These are phyloP conservation scores for Eurytemora carolleeae DNA, from an alignment of 1,140 invertebrate species.

Conservation along the genomic window DNA sequence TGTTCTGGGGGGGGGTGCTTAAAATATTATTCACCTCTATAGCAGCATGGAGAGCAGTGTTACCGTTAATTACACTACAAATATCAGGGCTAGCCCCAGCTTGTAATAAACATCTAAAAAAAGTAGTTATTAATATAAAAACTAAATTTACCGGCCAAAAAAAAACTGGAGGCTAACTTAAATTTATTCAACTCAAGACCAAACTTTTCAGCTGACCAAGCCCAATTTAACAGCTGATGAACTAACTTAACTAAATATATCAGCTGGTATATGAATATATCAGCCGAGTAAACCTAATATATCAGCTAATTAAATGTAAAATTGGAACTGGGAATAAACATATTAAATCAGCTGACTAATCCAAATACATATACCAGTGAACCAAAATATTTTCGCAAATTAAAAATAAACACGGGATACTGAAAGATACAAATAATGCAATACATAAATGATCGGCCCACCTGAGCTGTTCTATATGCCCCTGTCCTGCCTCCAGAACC, in stretches of 20 bases:
- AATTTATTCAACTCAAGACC: too few species aligned
- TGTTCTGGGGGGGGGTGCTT: too few species aligned
- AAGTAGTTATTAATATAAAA: background rate
- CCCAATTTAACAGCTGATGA: too few species aligned
- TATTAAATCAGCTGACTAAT: background rate
- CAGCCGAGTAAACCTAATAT: background rate
- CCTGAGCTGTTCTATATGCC: too few species aligned
- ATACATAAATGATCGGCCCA: too few species aligned
- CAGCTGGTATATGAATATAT: background rate
- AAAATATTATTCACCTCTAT: too few species aligned
- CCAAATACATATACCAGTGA: background rate
- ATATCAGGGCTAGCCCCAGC: background rate
- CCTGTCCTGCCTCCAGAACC: background rate
- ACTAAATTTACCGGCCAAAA: background rate
- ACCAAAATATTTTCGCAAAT: background rate
- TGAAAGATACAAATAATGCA: too few species aligned
- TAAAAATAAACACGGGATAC: background rate
- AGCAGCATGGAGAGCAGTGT: background rate
- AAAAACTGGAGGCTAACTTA: background rate
- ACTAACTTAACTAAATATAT: background rate
- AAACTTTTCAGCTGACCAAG: too few species aligned
- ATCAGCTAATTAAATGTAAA: background rate
- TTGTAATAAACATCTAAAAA: background rate
- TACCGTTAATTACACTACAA: background rate
- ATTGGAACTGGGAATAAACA: background rate